Base-by-base conservation (phyloP, 64 coral and sea anemone genomes). In the Catalaphyllia jardinei region DNA sequence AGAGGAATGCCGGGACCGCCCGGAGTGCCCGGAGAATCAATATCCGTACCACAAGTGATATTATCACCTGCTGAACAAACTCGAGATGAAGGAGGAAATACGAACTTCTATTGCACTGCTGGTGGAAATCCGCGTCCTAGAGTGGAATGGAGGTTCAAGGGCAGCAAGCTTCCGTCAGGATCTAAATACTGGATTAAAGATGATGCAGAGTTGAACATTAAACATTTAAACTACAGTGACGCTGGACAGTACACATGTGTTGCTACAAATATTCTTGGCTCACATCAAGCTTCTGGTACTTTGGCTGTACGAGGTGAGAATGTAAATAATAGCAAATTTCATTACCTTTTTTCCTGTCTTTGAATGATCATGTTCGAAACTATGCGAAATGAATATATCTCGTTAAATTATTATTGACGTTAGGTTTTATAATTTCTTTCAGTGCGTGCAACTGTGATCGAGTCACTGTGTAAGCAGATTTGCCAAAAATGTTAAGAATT, bases 201-300 rank as follows among this genome's bases (percentile, higher is more conserved):
- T 76, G 81, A 80, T 76, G 89, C 60, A 29, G 33, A 67, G 59
- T 30, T 91, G 57, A 67, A 55, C n/a, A 22, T 91, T 65, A 86
- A 49, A 28, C 62, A 22, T 18, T 54, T 91, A 22, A 91, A 91
- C 24, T 91, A 91, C 33, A 77, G 71, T 29, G 89, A 86, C 33
- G 57, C 89, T 91, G 80, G 80, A 30, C n/a, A 22, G 1, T 91
- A 91, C n/a, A 77, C 71, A 24, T 86, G 80, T 31, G 63, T 27
- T 49, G 89, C 80, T 3, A 60, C 71, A 62, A 91, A 86, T 75
- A 64, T 91, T 28, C 78, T 91, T 14, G 89, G 89, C 65, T 83
- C 79, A 0, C 16, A 42, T 30, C 31, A 46, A 1, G 52, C 18
- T 1, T 31, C 25, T 10, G 49, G 79, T 22, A 91, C 62, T 14